A percentile compares a stretch with the other conserved stretches of the same genome.
phyloP scores from a whole-genome alignment of 2,888 invertebrate genomes.

The Uloborus plumipes region DNA sequence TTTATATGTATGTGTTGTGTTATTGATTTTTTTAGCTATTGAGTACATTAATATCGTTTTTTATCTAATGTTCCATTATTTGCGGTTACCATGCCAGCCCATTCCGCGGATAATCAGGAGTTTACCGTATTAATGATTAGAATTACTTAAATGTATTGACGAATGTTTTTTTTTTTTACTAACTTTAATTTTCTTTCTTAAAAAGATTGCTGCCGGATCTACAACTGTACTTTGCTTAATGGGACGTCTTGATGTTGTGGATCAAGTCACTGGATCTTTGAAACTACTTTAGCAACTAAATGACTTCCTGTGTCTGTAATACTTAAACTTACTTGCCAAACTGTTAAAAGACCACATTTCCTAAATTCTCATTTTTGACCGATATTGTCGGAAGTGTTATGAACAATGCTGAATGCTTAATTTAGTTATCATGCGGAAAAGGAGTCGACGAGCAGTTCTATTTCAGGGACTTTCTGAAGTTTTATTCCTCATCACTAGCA shows the following conservation, averaged over 20 bases:
- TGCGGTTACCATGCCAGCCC: too few relatives aligned
- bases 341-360: constrained; percentile 24
- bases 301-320: constrained; percentile 36
- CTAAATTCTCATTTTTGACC: constrained; percentile 26
- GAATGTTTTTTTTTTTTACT: not conserved
- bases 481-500: too few relatives aligned
- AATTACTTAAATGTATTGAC: too few relatives aligned
- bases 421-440: not conserved
- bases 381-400: constrained; percentile 17
- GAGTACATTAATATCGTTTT: too few relatives aligned
- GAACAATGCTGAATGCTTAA: constrained; percentile 5
- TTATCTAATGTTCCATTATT: too few relatives aligned
- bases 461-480: too few relatives aligned
- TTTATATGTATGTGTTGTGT: too few relatives aligned
- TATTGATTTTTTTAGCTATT: too few relatives aligned
- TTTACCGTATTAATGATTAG: too few relatives aligned
- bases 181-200: constrained; percentile 9
- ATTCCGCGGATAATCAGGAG: too few relatives aligned
- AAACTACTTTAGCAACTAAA: constrained; percentile 66
- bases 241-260: constrained; percentile 68
- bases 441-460: too few relatives aligned
- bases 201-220: constrained; percentile 68
- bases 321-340: constrained; percentile 29
- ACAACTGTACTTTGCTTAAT: constrained; percentile 69
- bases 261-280: constrained; percentile 68